Evolutionary conservation across 2,113 vertebrate species (phyloP).

Genomic region (Platanista minor): DNA sequence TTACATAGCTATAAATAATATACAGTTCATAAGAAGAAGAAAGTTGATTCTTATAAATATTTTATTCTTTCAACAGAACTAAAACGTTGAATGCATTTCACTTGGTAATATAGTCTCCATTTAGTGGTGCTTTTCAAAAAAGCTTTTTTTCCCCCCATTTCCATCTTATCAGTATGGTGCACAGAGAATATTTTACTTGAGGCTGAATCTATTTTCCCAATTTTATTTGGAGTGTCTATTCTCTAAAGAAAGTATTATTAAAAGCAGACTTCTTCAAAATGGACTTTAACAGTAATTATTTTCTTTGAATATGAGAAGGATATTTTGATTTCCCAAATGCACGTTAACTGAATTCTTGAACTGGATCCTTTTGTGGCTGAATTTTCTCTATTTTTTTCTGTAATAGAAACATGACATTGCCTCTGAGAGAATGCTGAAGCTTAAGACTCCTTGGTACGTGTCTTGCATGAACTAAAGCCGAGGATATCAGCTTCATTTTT

Average conservation of each 20-base stretch:
- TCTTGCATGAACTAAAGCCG: constrained; percentile 1
- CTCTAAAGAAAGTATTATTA: constrained; percentile 57
- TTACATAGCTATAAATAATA: constrained; percentile 1
- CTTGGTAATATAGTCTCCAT: neutral
- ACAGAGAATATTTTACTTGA: constrained; percentile 41
- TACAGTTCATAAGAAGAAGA: neutral
- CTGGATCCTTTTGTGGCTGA: neutral
- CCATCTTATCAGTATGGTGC: constrained; percentile 4
- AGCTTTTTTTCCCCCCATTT: neutral
- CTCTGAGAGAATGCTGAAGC: neutral
- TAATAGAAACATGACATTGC: neutral
- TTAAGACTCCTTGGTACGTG: neutral
- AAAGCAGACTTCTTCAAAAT: constrained; percentile 58
- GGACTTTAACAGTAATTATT: constrained; percentile 49
- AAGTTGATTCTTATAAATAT: constrained; percentile 4
- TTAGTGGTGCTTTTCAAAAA: neutral
- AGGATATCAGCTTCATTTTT: neutral
- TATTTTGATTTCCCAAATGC: constrained; percentile 53
- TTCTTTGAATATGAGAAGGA: constrained; percentile 57
- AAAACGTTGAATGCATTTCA: neutral
- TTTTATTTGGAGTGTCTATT: constrained; percentile 17
- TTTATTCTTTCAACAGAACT: constrained; percentile 5
- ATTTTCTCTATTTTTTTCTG: neutral
- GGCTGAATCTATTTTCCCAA: constrained; percentile 41
- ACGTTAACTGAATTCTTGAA: constrained; percentile 24